Percentiles rank a stretch among this genome's conserved stretches.
These are phyloP conservation scores for Polypedilum vanderplanki DNA, from an alignment of 1,140 invertebrate species.

Conservation along the genomic window DNA sequence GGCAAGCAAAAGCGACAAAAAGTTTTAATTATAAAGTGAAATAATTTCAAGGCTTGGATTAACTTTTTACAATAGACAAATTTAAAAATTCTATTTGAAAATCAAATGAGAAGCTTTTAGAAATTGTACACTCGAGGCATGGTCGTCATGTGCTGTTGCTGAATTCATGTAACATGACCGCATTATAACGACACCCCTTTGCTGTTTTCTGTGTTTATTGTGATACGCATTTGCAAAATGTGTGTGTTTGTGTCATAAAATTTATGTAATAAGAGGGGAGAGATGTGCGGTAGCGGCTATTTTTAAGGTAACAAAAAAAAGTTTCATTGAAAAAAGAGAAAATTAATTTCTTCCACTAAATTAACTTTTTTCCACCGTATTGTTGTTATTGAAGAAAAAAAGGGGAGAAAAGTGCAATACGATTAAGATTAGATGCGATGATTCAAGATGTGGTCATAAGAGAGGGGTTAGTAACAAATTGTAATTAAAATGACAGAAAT, in stretches of 20 bases:
- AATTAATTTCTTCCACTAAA: constrained; percentile 15
- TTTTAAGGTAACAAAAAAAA: not conserved
- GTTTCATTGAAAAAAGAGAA: not conserved
- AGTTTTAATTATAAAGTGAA: too few species aligned
- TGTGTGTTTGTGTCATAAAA: too few species aligned
- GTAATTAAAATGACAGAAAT: not conserved
- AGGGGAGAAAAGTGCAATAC: not conserved
- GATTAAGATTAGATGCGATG: not conserved
- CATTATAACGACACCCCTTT: constrained; percentile 1
- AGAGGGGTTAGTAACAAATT: not conserved
- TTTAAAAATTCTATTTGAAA: too few species aligned
- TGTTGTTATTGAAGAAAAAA: not conserved
- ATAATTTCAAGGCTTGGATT: too few species aligned
- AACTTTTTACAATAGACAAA: too few species aligned
- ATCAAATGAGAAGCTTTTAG: too few species aligned
- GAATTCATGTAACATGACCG: not conserved
- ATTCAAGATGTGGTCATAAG: not conserved
- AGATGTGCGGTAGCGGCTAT: too few species aligned
- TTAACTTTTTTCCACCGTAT: not conserved
- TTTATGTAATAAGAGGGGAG: too few species aligned
- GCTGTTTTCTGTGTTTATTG: not conserved
- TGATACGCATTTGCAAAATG: too few species aligned
- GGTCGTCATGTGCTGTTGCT: not conserved
- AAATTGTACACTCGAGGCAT: not conserved
- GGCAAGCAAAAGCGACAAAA: too few species aligned